Percentiles rank a stretch among this genome's conserved stretches.
Evolutionary conservation across 2,797 vertebrate species (phyloP).

Genomic region (Cacajao melanocephalus): DNA sequence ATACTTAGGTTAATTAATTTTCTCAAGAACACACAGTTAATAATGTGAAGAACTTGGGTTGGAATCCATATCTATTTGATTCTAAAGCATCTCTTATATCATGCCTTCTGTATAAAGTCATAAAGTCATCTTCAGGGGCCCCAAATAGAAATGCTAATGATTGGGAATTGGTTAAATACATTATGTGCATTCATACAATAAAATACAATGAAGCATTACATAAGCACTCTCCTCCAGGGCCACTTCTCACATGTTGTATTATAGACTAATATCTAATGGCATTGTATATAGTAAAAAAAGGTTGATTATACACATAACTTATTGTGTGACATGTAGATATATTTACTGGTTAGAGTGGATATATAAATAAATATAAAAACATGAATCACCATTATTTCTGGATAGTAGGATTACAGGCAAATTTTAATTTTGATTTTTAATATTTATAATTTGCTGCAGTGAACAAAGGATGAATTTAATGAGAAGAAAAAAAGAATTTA

Average conservation of each 20-base stretch:
- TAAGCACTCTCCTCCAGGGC: not conserved
- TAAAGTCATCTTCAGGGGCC: not conserved
- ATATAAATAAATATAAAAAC: constrained; percentile 27
- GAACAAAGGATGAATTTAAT: constrained; percentile 1
- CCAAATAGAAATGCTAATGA: not conserved
- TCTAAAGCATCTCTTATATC: not conserved
- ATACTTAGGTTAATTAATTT: constrained; percentile 39
- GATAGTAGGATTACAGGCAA: not conserved
- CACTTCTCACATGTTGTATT: not conserved
- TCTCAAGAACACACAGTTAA: constrained; percentile 1
- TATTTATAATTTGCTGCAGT: constrained; percentile 20
- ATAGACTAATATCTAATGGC: not conserved
- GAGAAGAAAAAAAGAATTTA: not conserved
- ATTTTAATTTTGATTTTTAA: constrained; percentile 44
- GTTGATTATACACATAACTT: not conserved
- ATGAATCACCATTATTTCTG: not conserved
- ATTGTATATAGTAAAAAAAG: not conserved
- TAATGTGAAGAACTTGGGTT: not conserved
- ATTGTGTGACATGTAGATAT: not conserved
- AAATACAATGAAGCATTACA: not conserved
- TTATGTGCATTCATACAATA: not conserved
- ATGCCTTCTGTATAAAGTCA: not conserved
- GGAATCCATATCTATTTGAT: not conserved
- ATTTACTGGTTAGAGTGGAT: not conserved
- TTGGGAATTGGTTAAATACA: not conserved